Base-by-base conservation (phyloP, 2,797 vertebrate species). In the Lithobates sylvaticus region DNA sequence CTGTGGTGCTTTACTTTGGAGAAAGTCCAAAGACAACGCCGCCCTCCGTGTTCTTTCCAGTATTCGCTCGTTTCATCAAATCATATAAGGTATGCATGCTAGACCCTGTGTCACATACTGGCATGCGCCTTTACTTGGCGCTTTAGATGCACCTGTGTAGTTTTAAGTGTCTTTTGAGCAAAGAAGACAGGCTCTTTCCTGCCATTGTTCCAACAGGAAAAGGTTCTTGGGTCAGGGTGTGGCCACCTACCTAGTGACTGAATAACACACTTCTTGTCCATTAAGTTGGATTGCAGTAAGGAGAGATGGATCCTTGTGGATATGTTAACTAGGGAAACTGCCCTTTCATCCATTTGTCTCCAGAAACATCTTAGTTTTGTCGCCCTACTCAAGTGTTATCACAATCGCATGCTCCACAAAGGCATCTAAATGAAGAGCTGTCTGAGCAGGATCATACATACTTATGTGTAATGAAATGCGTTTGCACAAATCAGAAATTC, bases 21-120 rank as follows among this genome's bases (percentile, higher is more conserved):
- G 98, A 99, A 94, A 98, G 96, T 85, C 93, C 97, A 91, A 99
- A 99, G 94, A 98, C 97, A 0, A 97, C 97, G 39, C 98, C 98
- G 2, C 98, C 98, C 1, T 97, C 98, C 0, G 96, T 99, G 26
- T 99, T 99, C 95, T 99, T 99, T 95, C 98, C 98, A 0, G 97
- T 99, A 84, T 98, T 99, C 64, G 98, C 97, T 83, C 96, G 98
- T 15, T 99, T 99, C 93, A 96, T 99, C 93, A 97, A 94, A 91
- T 96, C 98, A 67, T 99, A 99, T 93, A 99, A 98, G 97, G 98
- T 99, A 92, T 95, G 76, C 61, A 69, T 61, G 47, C 34, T 50
- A 18, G 68, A 70, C 44, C 7, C 67, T 29, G 47, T 34, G 79
- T 58, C 74, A 23, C 36, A 58, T 71, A 34, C 65, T 21, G 26